Evolutionary conservation across 2,888 invertebrate species (phyloP), one percentile per base, ranked within the genome.

Genomic region (Andrena flavipes): DNA sequence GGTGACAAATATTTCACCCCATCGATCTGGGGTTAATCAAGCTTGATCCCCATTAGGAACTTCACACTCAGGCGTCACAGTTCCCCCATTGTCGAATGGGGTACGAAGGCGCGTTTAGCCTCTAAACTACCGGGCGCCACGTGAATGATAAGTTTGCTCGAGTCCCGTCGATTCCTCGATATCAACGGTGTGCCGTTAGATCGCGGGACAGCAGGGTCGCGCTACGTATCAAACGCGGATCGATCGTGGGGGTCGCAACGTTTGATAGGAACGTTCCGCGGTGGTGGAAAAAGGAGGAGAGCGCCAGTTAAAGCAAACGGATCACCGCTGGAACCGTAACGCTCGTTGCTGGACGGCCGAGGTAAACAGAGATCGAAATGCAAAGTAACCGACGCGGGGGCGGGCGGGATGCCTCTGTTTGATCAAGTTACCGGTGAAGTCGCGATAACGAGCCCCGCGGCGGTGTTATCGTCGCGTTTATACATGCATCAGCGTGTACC

Each of bases 391-490:
- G 26, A 59, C 1, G 16, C 30, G 20, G 26, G 33, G 13, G 59
- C 23, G 51, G 42, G 42, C 7, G 20, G 42, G 30, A 69, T 54
- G 42, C 62, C 62, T 80, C 64, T 85, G 74, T 82, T 85, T 83
- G 83, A 65, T 49, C 71, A 73, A 80, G 85, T 86, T 73, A 70
- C 60, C 63, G 59, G 20, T 62, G 71, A 80, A 87, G 76, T 87
- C 64, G 62, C 75, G 79, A 80, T 87, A 87, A 80, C 83, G 72
- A 87, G 78, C 71, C 65, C 51, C 33, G 67, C 20, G 56, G n/a
- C 59, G 56, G n/a, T 30, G 73, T 70, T 73, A 82, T 75, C 70
- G 56, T 71, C 42, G 33, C 23, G 10, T 51, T 30, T 26, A 13
- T 51, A 59, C 70, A 62, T 35, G 56, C 70, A 30, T 72, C 79